Evolutionary conservation across 2,888 invertebrate genomes (phyloP).

Genomic region (Hirudinaria manillensis): DNA sequence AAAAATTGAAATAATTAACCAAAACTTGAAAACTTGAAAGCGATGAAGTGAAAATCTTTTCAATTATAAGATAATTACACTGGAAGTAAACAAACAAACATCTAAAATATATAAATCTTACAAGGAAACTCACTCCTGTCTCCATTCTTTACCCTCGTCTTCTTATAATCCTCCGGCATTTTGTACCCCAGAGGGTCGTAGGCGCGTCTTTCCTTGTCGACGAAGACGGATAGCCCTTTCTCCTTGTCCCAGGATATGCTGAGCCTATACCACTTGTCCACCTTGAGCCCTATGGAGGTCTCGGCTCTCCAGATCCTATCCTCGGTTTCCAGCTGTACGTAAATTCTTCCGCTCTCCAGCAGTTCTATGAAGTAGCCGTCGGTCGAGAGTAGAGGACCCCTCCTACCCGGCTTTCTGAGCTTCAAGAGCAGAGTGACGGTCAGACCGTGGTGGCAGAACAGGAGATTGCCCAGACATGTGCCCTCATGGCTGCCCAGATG

Average conservation of each 20-base stretch:
- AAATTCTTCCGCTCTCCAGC: background rate
- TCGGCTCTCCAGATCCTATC: constrained; percentile 43
- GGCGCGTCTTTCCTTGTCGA: constrained; percentile 40
- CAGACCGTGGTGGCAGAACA: constrained; percentile 18
- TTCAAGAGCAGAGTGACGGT: constrained; percentile 17
- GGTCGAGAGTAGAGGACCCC: constrained; percentile 7
- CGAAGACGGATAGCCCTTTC: constrained; percentile 45
- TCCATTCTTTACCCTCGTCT: background rate
- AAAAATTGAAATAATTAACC: no score
- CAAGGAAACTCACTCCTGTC: background rate
- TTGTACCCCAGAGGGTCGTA: background rate
- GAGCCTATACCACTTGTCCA: constrained; percentile 47
- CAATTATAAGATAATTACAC: no score
- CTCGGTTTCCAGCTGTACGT: constrained; percentile 10
- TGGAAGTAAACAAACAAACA: no score
- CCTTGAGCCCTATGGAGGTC: constrained; percentile 38
- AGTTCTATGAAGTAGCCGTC: constrained; percentile 17
- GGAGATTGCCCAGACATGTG: constrained; percentile 13
- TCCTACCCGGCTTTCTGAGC: background rate
- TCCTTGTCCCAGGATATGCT: constrained; percentile 49
- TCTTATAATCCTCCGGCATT: background rate
- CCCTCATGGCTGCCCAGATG: background rate
- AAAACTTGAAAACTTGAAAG: no score
- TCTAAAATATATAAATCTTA: background rate
- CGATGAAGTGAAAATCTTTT: no score